phyloP scores from a whole-genome alignment of 2,113 vertebrate species.

The Xenopus laevis region DNA sequence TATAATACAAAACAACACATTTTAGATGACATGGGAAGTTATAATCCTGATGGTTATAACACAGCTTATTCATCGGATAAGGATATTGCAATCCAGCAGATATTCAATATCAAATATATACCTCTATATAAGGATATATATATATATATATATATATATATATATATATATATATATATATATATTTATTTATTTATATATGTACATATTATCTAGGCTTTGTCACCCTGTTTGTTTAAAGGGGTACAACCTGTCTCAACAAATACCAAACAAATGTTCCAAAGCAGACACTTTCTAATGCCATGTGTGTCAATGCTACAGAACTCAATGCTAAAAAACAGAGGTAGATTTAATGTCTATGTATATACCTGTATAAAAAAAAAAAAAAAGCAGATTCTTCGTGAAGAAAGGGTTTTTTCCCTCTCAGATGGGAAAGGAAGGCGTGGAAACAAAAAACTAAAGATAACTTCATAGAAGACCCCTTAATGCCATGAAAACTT shows the following conservation, averaged over 20 bases:
- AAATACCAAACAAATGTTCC: constrained; percentile 26
- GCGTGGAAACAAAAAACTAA: neutral
- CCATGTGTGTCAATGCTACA: constrained; percentile 1
- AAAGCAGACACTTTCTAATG: constrained; percentile 28
- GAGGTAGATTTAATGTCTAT: constrained; percentile 45
- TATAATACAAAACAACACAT: neutral
- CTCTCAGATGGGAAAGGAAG: neutral
- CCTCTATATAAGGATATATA: constrained; percentile 42
- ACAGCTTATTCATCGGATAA: constrained; percentile 33
- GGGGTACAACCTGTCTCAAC: constrained; percentile 10
- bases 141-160: constrained; percentile 24
- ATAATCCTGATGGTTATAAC: constrained; percentile 42
- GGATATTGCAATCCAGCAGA: constrained; percentile 34
- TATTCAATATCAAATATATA: constrained; percentile 46
- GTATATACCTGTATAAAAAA: constrained; percentile 26
- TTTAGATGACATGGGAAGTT: constrained; percentile 13
- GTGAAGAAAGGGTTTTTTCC: neutral
- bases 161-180: constrained; percentile 26
- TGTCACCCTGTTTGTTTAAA: constrained; percentile 1
- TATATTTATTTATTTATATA: constrained; percentile 40
- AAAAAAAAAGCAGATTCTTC: constrained; percentile 12
- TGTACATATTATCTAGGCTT: constrained; percentile 28
- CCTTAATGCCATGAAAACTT: too few relatives aligned
- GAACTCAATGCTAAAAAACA: constrained; percentile 22
- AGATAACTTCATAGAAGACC: neutral